phyloP scores from a whole-genome alignment of 2,888 invertebrate genomes.

The Linnaemya tessellans region DNA sequence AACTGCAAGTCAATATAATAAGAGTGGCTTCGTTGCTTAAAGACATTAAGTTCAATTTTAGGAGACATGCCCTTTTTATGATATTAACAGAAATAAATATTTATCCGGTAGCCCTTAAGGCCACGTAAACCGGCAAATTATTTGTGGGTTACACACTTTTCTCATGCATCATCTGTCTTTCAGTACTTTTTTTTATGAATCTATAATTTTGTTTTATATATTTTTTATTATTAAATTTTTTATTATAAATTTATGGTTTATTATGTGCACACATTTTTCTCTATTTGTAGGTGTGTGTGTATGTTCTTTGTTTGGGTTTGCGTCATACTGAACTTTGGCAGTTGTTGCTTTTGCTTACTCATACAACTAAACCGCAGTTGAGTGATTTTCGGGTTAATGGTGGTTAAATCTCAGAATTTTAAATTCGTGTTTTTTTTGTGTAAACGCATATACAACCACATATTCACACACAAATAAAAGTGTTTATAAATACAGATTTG shows the following conservation, averaged over 20 bases:
- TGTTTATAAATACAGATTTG: too few relatives aligned
- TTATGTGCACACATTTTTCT: not conserved
- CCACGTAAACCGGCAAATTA: too few relatives aligned
- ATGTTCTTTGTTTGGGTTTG: not conserved
- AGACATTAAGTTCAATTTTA: too few relatives aligned
- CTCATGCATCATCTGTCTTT: slow-evolving; percentile 33
- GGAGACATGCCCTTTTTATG: too few relatives aligned
- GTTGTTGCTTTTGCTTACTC: slow-evolving; percentile 57
- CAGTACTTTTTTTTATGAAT: slow-evolving; percentile 18
- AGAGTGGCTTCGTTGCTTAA: too few relatives aligned
- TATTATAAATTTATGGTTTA: not conserved
- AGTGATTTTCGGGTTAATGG: slow-evolving; percentile 61
- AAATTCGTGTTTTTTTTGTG: slow-evolving; percentile 55
- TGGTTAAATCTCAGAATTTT: slow-evolving; percentile 53
- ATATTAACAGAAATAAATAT: too few relatives aligned
- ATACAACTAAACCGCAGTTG: slow-evolving; percentile 55
- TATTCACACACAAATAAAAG: too few relatives aligned
- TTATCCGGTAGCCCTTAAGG: too few relatives aligned
- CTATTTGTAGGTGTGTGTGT: not conserved
- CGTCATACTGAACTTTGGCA: slow-evolving; percentile 20
- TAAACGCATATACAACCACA: slow-evolving; percentile 17
- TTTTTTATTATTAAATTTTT: slow-evolving; percentile 7
- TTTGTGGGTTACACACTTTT: too few relatives aligned
- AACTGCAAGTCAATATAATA: too few relatives aligned
- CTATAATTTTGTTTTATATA: slow-evolving; percentile 15